Evolutionary conservation across 2,797 vertebrate species (phyloP).

Genomic region (Spheniscus humboldti): DNA sequence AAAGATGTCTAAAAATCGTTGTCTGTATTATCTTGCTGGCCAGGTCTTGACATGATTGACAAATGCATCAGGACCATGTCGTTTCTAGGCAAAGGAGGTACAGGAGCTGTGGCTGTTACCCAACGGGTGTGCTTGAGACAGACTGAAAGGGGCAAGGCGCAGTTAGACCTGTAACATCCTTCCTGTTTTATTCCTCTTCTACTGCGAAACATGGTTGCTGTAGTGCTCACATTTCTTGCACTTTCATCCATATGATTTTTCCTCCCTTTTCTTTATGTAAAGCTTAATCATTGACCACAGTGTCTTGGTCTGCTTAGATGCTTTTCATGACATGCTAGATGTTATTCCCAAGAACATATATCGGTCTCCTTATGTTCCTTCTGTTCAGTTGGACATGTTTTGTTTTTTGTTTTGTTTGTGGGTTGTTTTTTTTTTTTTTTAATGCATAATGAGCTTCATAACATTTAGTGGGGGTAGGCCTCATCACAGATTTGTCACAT

Average conservation of each 20-base stretch:
- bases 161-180: neutral
- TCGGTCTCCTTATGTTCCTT: neutral
- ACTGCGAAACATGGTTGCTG: rapidly evolving
- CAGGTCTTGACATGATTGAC: neutral
- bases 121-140: neutral
- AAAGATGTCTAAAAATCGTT: neutral
- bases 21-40: neutral
- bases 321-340: neutral
- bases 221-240: rapidly evolving
- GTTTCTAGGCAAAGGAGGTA: neutral
- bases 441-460: neutral
- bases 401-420: neutral
- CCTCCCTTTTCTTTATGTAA: neutral
- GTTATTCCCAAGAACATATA: rapidly evolving
- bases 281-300: neutral
- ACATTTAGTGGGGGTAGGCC: neutral
- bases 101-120: neutral
- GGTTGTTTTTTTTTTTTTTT: neutral
- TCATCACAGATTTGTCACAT: neutral
- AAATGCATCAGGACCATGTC: neutral
- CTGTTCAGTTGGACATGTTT: neutral
- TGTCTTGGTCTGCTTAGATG: neutral
- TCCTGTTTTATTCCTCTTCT: neutral
- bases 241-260: neutral
- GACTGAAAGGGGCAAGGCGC: neutral